Percentiles rank a stretch among this genome's conserved stretches.
These are phyloP conservation scores for Brachystomella parvula DNA, from an alignment of 1,140 invertebrate species.

Conservation along the genomic window DNA sequence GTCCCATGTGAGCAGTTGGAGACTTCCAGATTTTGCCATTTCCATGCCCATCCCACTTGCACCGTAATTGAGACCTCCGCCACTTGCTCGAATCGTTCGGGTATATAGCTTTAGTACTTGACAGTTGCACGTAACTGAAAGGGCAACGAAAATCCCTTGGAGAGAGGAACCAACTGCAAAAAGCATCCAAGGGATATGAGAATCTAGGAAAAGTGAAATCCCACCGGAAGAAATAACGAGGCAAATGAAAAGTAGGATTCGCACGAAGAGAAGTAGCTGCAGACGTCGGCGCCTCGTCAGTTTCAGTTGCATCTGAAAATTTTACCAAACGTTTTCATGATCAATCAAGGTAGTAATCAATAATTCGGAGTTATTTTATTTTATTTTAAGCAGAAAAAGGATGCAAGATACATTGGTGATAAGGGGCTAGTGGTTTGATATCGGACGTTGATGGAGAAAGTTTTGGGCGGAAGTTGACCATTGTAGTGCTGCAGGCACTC, in stretches of 20 bases:
- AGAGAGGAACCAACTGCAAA: constrained; percentile 47
- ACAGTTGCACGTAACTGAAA: constrained; percentile 59
- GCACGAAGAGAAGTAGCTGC: constrained; percentile 54
- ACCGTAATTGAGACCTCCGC: constrained; percentile 43
- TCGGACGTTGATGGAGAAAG: too few species aligned
- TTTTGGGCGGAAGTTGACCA: too few species aligned
- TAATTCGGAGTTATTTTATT: too few species aligned
- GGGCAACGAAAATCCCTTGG: constrained; percentile 54
- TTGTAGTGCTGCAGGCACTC: not conserved
- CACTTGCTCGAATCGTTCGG: constrained; percentile 27
- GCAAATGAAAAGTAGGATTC: constrained; percentile 47
- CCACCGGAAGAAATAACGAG: constrained; percentile 32
- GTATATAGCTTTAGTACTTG: constrained; percentile 51
- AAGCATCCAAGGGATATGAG: constrained; percentile 42
- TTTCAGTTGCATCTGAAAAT: constrained; percentile 48
- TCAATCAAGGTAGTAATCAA: too few species aligned
- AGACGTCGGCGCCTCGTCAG: constrained; percentile 51
- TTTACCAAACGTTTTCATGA: too few species aligned
- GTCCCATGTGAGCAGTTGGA: constrained; percentile 47
- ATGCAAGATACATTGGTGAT: too few species aligned
- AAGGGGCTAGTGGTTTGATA: not conserved
- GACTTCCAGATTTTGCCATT: constrained; percentile 49
- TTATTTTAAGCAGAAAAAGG: too few species aligned
- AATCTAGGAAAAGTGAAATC: constrained; percentile 36
- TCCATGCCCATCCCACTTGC: constrained; percentile 42